Conservation (phyloP, 2,888 invertebrate species). For the Leptopilina myrica region DNA sequence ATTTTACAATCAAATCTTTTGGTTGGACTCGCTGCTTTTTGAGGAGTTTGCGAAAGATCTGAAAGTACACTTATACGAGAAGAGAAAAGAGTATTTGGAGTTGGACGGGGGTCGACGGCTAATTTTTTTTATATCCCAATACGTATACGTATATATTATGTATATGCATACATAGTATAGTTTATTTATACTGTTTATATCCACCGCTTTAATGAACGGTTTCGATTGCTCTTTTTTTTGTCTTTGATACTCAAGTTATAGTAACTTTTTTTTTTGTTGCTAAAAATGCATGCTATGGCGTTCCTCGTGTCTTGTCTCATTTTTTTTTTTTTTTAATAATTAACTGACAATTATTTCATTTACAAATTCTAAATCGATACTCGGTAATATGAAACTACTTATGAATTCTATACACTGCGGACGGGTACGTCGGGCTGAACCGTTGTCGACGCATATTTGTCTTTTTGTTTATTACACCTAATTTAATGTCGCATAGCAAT, state of each 20-base stretch:
- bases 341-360: conserved; percentile 44
- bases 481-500: conserved; percentile 13
- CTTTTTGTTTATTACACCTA: conserved; percentile 40
- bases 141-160: conserved; percentile 72
- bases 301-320: conserved; percentile 44
- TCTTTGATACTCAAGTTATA: conserved; percentile 47
- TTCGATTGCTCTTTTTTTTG: conserved; percentile 46
- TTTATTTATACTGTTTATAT: conserved; percentile 65
- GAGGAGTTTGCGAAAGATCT: conserved; percentile 32
- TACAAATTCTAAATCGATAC: conserved; percentile 62
- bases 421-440: conserved; percentile 57
- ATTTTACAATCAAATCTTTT: conserved; percentile 40
- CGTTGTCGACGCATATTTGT: conserved; percentile 37
- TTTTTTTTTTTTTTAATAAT: background rate
- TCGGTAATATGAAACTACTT: conserved; percentile 71
- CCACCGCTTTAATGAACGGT: conserved; percentile 14
- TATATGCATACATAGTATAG: conserved; percentile 71
- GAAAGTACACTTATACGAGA: conserved; percentile 42
- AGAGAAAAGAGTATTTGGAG: conserved; percentile 56
- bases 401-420: conserved; percentile 62
- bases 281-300: conserved; percentile 50
- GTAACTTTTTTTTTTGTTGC: conserved; percentile 35
- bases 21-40: conserved; percentile 8
- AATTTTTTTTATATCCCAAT: conserved; percentile 62
- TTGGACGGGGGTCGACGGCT: conserved; percentile 69